Conservation (phyloP, 2,888 invertebrate species). For the Eugnorisma glareosa region DNA sequence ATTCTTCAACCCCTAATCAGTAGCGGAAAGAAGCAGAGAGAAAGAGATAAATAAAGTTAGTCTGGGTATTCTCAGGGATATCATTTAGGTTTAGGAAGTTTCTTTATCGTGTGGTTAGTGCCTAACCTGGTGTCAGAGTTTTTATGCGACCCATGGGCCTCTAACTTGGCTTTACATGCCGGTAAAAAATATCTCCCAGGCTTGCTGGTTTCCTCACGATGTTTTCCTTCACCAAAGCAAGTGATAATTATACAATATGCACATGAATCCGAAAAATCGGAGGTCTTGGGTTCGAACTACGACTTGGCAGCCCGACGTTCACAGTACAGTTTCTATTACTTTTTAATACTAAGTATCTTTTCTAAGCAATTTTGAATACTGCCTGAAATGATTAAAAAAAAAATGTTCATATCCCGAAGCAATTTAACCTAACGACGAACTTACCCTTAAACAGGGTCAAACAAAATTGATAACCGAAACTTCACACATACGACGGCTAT, state of each 20-base stretch:
- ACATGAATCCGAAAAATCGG: too few species aligned
- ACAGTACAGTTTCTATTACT: too few species aligned
- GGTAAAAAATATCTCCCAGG: too few species aligned
- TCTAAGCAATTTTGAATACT: background rate
- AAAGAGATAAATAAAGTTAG: conserved; percentile 5
- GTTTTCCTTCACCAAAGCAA: too few species aligned
- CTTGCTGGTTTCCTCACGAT: too few species aligned
- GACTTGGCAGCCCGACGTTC: too few species aligned
- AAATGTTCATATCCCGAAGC: background rate
- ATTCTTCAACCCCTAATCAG: conserved; percentile 38
- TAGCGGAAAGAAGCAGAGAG: background rate
- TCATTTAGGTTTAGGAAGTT: background rate
- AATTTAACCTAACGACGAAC: background rate
- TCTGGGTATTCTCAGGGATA: background rate
- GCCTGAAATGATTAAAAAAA: background rate
- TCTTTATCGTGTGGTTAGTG: background rate
- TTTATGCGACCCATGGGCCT: too few species aligned
- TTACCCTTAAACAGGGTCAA: background rate
- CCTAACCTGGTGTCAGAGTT: too few species aligned
- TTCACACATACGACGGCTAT: background rate
- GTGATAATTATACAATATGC: too few species aligned
- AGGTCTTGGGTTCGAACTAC: background rate
- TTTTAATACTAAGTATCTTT: background rate
- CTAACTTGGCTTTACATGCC: too few species aligned
- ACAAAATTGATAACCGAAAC: background rate